Evolutionary conservation across 1,140 invertebrate species (phyloP).

Genomic region (Nephila pilipes): DNA sequence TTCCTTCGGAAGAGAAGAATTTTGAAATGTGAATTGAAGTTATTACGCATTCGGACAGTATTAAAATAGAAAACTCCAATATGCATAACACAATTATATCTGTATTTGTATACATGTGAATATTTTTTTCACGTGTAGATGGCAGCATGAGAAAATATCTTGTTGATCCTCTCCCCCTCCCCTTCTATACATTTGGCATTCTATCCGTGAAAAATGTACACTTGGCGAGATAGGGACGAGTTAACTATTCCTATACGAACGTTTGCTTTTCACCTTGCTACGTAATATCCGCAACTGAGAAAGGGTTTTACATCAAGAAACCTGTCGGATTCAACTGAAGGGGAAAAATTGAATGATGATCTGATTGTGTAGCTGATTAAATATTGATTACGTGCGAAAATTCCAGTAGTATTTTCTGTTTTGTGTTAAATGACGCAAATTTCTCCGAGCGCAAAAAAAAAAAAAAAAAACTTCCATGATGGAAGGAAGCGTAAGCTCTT

Average conservation of each 20-base stretch:
- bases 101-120: background rate
- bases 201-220: background rate
- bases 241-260: too few relatives aligned
- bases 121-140: background rate
- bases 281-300: background rate
- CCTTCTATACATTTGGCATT: background rate
- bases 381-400: background rate
- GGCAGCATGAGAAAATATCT: background rate
- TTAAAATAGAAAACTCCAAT: too few relatives aligned
- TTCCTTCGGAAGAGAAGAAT: too few relatives aligned
- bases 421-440: background rate
- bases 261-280: background rate
- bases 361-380: background rate
- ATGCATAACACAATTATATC: background rate
- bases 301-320: background rate
- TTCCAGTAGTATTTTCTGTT: background rate
- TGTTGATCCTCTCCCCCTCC: background rate
- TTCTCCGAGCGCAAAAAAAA: background rate
- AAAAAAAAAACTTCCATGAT: too few relatives aligned
- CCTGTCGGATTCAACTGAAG: background rate
- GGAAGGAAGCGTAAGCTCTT: too few relatives aligned
- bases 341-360: background rate
- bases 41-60: too few relatives aligned
- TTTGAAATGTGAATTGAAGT: too few relatives aligned
- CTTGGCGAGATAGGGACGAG: background rate